These are phyloP conservation scores for Cosmopolites sordidus DNA, from an alignment of 2,888 invertebrate genomes.

Conservation along the genomic window DNA sequence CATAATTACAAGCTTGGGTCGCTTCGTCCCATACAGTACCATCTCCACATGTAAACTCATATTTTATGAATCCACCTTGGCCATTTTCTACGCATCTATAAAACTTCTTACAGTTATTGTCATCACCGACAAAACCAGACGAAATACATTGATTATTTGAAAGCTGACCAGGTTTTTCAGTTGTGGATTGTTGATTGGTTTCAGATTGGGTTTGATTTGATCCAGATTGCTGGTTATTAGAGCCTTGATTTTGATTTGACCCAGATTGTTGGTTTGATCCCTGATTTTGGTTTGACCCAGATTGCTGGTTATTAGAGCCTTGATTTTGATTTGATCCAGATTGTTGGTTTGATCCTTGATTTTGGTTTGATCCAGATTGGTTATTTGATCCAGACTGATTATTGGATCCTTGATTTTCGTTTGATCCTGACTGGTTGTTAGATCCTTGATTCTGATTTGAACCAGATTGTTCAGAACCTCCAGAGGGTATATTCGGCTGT, in stretches of 20 bases:
- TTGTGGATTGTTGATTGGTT: conserved; percentile 14
- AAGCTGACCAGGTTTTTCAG: conserved; percentile 28
- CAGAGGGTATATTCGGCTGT: not conserved
- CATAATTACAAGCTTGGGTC: conserved; percentile 67
- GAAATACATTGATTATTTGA: conserved; percentile 39
- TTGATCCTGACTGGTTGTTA: conserved; percentile 8
- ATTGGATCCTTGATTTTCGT: conserved; percentile 13
- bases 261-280: conserved; percentile 5
- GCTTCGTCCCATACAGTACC: conserved; percentile 75
- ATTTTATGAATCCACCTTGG: conserved; percentile 57
- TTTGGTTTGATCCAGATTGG: conserved; percentile 21
- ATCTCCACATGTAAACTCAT: conserved; percentile 69
- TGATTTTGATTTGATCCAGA: conserved; percentile 9
- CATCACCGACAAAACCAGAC: conserved; percentile 71
- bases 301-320: conserved; percentile 32
- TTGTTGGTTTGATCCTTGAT: conserved; percentile 22
- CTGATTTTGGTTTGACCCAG: conserved; percentile 16
- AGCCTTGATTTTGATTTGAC: conserved; percentile 15
- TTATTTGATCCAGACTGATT: conserved; percentile 20
- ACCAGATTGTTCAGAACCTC: conserved; percentile 12
- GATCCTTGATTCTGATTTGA: conserved; percentile 23
- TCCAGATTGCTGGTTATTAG: conserved; percentile 31
- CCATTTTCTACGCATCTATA: conserved; percentile 69
- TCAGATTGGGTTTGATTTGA: conserved; percentile 25
- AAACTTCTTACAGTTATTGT: conserved; percentile 66